phyloP scores from a whole-genome alignment of 2,113 vertebrate species.

The Pterocles burchelli region DNA sequence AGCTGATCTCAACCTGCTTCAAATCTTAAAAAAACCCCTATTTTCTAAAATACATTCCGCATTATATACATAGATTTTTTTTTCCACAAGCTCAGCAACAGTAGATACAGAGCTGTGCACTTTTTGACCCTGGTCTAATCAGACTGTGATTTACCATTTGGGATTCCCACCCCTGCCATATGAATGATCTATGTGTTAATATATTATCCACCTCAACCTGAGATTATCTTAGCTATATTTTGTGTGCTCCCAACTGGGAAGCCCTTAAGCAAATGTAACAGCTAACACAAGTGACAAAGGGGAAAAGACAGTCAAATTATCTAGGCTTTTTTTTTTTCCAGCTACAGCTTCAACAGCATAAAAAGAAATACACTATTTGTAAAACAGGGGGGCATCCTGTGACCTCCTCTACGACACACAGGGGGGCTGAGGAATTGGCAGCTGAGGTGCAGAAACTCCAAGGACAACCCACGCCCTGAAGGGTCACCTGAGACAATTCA shows the following conservation, averaged over 20 bases:
- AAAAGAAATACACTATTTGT: neutral
- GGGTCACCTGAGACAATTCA: neutral
- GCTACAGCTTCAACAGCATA: neutral
- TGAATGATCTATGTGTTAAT: neutral
- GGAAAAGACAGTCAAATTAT: neutral
- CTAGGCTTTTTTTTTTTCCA: neutral
- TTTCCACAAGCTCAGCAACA: neutral
- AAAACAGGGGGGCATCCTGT: neutral
- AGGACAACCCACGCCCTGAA: neutral
- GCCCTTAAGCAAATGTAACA: neutral
- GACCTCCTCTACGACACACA: accelerated
- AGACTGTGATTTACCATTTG: neutral
- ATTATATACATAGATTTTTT: neutral
- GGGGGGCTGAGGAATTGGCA: accelerated
- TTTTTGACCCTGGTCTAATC: neutral
- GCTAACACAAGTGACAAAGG: neutral
- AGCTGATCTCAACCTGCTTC: neutral
- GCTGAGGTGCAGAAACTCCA: neutral
- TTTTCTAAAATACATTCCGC: neutral
- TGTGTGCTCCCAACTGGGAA: neutral
- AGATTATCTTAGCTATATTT: neutral
- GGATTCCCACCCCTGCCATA: no score
- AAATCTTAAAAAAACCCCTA: neutral
- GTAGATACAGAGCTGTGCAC: neutral
- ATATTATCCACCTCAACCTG: neutral